phyloP scores from a whole-genome alignment of 1,140 invertebrate genomes.

The Tetragnatha versicolor region DNA sequence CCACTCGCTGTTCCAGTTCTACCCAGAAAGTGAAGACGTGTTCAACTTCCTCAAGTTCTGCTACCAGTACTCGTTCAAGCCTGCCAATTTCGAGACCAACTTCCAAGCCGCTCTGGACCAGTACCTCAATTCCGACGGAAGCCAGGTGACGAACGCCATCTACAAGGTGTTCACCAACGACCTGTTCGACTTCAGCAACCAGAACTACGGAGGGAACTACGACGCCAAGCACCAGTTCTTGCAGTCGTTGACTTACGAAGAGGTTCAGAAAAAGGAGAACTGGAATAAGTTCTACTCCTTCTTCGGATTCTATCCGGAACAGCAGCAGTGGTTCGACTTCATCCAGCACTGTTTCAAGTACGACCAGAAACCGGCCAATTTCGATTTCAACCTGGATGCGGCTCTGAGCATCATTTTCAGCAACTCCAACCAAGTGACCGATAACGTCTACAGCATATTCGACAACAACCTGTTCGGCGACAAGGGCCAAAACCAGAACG shows the following conservation, averaged over 20 bases:
- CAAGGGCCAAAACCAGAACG: neutral
- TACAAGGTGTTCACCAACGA: neutral
- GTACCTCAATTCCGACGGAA: neutral
- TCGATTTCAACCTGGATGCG: neutral
- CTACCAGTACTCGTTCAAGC: neutral
- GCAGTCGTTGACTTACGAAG: neutral
- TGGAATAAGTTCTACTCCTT: neutral
- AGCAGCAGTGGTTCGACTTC: neutral
- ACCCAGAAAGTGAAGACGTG: constrained; percentile 3
- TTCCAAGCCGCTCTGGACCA: neutral
- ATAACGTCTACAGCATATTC: neutral
- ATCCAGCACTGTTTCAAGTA: neutral
- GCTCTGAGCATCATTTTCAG: neutral
- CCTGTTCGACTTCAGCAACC: neutral
- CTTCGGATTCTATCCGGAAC: neutral
- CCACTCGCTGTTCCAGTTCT: neutral
- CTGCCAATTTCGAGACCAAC: neutral
- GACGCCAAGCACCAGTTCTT: neutral
- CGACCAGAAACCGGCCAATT: neutral
- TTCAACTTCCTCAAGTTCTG: neutral
- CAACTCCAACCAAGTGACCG: neutral
- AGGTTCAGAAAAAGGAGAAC: neutral
- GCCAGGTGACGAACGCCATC: neutral
- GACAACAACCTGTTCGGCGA: neutral
- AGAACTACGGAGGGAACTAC: neutral